Evolutionary conservation across 2,797 vertebrate genomes (phyloP), one percentile per base, ranked within the genome.

Genomic region (Huso huso): DNA sequence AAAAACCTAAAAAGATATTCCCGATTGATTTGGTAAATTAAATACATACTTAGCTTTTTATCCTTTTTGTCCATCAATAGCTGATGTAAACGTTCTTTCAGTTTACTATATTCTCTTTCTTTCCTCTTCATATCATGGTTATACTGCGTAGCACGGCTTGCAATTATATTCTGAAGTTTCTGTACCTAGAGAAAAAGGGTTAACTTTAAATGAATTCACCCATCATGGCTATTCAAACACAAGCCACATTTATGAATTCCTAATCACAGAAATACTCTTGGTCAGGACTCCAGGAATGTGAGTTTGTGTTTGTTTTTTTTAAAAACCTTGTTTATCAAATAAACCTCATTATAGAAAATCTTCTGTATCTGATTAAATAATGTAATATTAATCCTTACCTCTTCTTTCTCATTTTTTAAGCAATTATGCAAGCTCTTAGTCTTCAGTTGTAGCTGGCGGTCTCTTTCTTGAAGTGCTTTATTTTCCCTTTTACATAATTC

Each of bases 91-190:
- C 95, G 92, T 49, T 99, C 96, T 74, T 94, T 98, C 65, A 99
- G 84, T 78, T 96, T 99, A 71, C 86, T 89, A 69, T 88, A 87
- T 78, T 99, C 96, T 71, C 95, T 87, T 69, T 99, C 96, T 79
- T 95, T 97, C 64, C 95, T 93, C 79, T 98, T 99, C 84, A 95
- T 91, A 70, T 97, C 95, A 23, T 99, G 96, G 83, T 88, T 95
- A 76, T 96, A 97, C 66, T 99, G 96, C 12, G 92, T 93, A 74
- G 95, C 94, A 74, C 96, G 93, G 74, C 96, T 96, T 70, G 95
- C 82, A 69, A 97, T 92, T 73, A 99, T 91, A 69, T 82, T 94
- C 79, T 99, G 96, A 70, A 99, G 86, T 78, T 97, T 99, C 79
- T 96, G 95, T 23, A 96, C 93, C 96, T 99, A 37, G 79, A 70